These are phyloP conservation scores for Megaptera novaeangliae DNA, from an alignment of 2,113 vertebrate species.

Conservation along the genomic window DNA sequence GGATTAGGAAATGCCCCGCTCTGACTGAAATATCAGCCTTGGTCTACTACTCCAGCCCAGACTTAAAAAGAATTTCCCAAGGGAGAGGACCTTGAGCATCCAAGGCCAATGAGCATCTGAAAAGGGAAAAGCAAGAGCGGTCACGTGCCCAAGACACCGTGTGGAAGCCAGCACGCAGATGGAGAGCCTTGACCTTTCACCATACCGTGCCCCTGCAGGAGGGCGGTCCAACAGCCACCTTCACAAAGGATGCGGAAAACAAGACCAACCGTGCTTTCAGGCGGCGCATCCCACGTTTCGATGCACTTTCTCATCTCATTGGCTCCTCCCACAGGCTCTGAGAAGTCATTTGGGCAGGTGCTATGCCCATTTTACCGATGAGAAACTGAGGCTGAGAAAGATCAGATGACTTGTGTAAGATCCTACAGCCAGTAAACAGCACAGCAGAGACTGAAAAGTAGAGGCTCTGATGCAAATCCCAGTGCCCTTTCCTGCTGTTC, in stretches of 20 bases:
- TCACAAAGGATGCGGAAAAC: neutral
- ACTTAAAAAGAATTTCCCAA: neutral
- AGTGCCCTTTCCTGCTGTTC: rapidly evolving
- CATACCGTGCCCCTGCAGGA: neutral
- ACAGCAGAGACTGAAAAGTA: neutral
- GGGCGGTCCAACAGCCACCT: neutral
- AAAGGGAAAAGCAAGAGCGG: neutral
- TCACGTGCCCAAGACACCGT: neutral
- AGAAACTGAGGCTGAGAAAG: neutral
- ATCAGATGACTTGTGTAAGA: neutral
- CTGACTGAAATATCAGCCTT: neutral
- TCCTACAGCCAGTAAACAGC: neutral
- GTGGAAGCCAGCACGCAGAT: neutral
- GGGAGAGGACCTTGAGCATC: neutral
- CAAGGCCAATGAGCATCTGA: neutral
- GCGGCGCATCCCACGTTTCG: neutral
- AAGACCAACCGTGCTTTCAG: rapidly evolving
- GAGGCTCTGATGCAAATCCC: rapidly evolving
- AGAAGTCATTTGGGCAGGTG: neutral
- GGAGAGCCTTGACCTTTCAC: too few species aligned
- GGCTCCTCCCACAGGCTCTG: neutral
- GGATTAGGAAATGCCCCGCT: neutral
- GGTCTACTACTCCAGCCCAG: too few species aligned
- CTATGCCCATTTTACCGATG: neutral
- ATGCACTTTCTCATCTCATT: neutral